Evolutionary conservation across 1,140 invertebrate species (phyloP).

Genomic region (Littorina saxatilis): DNA sequence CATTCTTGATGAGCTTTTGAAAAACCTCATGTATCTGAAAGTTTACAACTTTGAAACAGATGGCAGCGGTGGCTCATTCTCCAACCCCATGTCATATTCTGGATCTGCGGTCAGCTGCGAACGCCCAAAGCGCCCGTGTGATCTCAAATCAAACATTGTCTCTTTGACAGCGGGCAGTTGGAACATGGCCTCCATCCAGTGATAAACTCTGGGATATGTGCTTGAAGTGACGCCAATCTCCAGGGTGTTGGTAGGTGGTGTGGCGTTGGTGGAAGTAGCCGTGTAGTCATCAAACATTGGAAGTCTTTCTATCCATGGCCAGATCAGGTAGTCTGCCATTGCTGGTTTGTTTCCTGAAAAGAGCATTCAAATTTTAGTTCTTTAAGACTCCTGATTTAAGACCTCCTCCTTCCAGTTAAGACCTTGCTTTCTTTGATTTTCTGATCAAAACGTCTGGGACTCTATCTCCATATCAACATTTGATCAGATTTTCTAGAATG

Average conservation of each 20-base stretch:
- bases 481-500: no score
- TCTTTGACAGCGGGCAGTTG: constrained; percentile 50
- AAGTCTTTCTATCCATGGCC: constrained; percentile 67
- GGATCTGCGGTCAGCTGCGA: constrained; percentile 45
- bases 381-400: no score
- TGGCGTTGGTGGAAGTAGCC: neutral
- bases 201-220: constrained; percentile 35
- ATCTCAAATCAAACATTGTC: constrained; percentile 39
- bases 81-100: constrained; percentile 52
- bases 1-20: no score
- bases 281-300: constrained; percentile 17
- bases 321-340: constrained; percentile 62
- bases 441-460: no score
- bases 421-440: no score
- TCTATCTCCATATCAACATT: no score
- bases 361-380: neutral
- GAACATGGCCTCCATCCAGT: constrained; percentile 48
- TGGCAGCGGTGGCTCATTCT: constrained; percentile 23
- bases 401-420: no score
- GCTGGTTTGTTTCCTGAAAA: constrained; percentile 50
- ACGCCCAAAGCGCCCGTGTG: constrained; percentile 40
- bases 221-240: neutral
- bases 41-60: neutral
- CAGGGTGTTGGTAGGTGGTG: no score
- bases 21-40: no score